These are phyloP conservation scores for Philopedon plagiatum DNA, from an alignment of 2,888 invertebrate genomes.

Conservation along the genomic window DNA sequence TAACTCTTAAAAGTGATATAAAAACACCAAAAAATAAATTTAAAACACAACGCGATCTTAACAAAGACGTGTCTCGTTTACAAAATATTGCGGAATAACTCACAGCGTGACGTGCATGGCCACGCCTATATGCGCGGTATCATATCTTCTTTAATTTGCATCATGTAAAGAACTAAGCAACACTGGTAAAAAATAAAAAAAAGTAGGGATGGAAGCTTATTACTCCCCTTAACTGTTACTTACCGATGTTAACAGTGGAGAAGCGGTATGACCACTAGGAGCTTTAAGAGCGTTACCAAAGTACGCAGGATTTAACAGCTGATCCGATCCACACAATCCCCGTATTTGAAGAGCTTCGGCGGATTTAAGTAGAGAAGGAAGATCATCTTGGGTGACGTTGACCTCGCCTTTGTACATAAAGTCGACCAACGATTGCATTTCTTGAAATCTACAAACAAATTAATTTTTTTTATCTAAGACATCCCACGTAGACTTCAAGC, in stretches of 20 bases:
- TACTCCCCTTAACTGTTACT: not conserved
- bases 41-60: too few relatives aligned
- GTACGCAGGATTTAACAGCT: constrained; percentile 66
- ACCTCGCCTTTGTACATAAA: constrained; percentile 94
- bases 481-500: too few relatives aligned
- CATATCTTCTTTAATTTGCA: too few relatives aligned
- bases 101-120: too few relatives aligned
- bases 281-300: constrained; percentile 59
- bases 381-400: constrained; percentile 87
- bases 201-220: too few relatives aligned
- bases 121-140: too few relatives aligned
- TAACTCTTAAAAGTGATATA: too few relatives aligned
- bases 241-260: not conserved
- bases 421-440: constrained; percentile 88
- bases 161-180: too few relatives aligned
- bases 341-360: constrained; percentile 88
- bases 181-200: too few relatives aligned
- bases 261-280: not conserved
- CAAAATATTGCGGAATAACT: too few relatives aligned
- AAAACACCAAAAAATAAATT: too few relatives aligned
- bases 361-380: constrained; percentile 85
- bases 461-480: constrained; percentile 2
- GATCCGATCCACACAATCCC: constrained; percentile 73
- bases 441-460: constrained; percentile 75
- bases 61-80: too few relatives aligned